Percentiles rank a stretch among this genome's conserved stretches.
phyloP scores from a whole-genome alignment of 2,797 vertebrate genomes.

The Leptoclinus maculatus region DNA sequence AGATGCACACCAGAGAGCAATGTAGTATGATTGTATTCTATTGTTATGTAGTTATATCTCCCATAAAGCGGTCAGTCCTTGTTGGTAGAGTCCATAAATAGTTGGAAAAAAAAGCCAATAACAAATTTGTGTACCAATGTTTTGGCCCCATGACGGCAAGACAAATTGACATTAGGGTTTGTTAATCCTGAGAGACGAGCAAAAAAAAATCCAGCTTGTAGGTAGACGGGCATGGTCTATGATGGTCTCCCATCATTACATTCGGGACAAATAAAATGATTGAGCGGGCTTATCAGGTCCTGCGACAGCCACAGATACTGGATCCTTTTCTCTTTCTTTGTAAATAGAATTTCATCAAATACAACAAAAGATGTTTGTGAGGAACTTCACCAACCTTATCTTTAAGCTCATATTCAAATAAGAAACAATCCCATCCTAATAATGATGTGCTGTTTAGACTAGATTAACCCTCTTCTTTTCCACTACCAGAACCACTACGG shows the following conservation, averaged over 20 bases:
- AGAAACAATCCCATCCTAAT: background rate
- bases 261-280: too few relatives aligned
- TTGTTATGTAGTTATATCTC: background rate
- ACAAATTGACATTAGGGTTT: background rate
- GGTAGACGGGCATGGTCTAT: too few relatives aligned
- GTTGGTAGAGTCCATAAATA: background rate
- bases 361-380: background rate
- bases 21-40: background rate
- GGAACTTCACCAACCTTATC: background rate
- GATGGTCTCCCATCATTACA: too few relatives aligned
- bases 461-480: slow-evolving; percentile 11
- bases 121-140: background rate
- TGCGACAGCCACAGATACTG: too few relatives aligned
- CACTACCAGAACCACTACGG: slow-evolving; percentile 94
- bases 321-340: background rate
- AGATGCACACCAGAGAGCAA: background rate
- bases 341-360: background rate
- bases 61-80: background rate
- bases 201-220: too few relatives aligned
- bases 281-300: too few relatives aligned
- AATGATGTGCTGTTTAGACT: background rate
- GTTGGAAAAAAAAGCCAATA: background rate
- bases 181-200: too few relatives aligned
- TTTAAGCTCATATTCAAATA: background rate
- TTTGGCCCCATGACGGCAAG: background rate